Evolutionary conservation across 2,888 invertebrate species (phyloP).

Genomic region (Sisyra nigra): DNA sequence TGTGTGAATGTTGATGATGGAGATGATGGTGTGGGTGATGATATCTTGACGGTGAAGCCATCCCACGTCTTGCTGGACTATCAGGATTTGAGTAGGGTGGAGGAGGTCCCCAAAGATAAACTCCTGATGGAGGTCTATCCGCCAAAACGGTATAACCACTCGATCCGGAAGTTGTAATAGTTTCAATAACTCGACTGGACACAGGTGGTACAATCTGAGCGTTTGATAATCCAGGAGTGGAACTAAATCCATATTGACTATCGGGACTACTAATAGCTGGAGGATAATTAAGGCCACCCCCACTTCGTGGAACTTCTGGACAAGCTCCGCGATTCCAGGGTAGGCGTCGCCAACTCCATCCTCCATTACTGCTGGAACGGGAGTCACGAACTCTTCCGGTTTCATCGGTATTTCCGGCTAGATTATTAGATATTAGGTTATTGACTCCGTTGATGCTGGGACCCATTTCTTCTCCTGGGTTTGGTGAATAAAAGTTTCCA

Average conservation of each 20-base stretch:
- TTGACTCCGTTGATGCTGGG: not conserved
- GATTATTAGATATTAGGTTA: not conserved
- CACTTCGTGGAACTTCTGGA: conserved; percentile 2
- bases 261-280: conserved; percentile 57
- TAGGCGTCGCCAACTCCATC: conserved; percentile 56
- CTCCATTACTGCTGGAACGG: conserved; percentile 19
- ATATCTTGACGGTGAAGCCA: conserved; percentile 25
- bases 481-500: conserved; percentile 72
- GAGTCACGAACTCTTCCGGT: conserved; percentile 16
- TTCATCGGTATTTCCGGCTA: not conserved
- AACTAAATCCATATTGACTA: conserved; percentile 66
- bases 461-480: conserved; percentile 43
- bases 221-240: conserved; percentile 15
- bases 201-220: conserved; percentile 15
- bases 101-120: conserved; percentile 71
- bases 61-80: conserved; percentile 40
- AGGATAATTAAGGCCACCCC: conserved; percentile 37
- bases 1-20: conserved; percentile 26
- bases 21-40: conserved; percentile 26
- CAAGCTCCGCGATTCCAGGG: conserved; percentile 41
- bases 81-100: conserved; percentile 78
- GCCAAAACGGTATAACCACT: conserved; percentile 40
- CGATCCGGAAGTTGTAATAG: conserved; percentile 26
- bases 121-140: conserved; percentile 35
- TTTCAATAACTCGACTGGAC: conserved; percentile 16